Conservation (phyloP, 2,888 invertebrate species). For the Tenthredo notha region DNA sequence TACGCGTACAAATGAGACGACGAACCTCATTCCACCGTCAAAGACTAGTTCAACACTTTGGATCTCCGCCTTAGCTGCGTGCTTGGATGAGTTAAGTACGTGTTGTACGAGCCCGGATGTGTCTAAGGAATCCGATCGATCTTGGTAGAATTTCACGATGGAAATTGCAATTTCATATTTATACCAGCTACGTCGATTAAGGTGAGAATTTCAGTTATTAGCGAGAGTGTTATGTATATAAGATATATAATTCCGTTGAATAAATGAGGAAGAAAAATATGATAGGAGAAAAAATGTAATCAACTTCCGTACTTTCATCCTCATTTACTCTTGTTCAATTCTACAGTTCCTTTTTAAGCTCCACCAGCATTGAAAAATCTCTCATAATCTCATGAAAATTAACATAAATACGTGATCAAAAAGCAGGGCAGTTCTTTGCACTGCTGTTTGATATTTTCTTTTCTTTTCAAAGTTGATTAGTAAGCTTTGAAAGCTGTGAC, state of each 20-base stretch:
- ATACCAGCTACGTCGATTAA: not conserved
- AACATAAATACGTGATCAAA: constrained; percentile 10
- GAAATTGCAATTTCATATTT: not conserved
- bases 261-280: not conserved
- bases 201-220: not conserved
- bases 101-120: constrained; percentile 22
- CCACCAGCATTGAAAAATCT: not conserved
- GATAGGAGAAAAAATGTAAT: not conserved
- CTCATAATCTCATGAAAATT: not conserved
- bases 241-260: not conserved
- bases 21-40: not conserved
- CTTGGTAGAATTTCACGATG: not conserved
- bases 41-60: constrained; percentile 32
- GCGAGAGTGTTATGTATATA: not conserved
- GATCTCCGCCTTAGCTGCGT: not conserved
- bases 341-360: not conserved
- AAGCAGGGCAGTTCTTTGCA: not conserved
- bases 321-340: not conserved
- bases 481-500: not conserved
- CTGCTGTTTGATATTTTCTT: not conserved
- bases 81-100: constrained; percentile 12
- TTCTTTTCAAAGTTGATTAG: not conserved
- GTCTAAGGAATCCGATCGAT: constrained; percentile 22
- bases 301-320: not conserved
- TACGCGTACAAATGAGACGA: constrained; percentile 46